phyloP scores from a whole-genome alignment of 2,797 vertebrate genomes.

The Manis javanica region DNA sequence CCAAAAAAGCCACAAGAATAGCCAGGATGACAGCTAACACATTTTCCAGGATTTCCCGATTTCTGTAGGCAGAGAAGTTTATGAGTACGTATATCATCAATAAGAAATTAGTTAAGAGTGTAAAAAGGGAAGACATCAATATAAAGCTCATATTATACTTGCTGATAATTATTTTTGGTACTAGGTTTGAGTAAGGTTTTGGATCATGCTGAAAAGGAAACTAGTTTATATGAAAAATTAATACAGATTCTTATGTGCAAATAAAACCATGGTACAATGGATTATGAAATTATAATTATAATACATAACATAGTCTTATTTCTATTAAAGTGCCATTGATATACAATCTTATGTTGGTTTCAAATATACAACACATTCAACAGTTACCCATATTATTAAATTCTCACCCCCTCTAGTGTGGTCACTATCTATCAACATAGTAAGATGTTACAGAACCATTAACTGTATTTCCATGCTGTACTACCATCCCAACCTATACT shows the following conservation, averaged over 20 bases:
- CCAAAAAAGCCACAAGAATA: slow-evolving; percentile 97
- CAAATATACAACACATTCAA: too few species aligned
- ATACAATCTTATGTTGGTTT: too few species aligned
- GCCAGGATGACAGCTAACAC: slow-evolving; percentile 95
- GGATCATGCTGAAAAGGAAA: slow-evolving; percentile 31
- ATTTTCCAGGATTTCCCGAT: slow-evolving; percentile 98
- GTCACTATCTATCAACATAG: too few species aligned
- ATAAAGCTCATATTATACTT: background rate
- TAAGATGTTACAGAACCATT: too few species aligned
- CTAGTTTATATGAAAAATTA: background rate
- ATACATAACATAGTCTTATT: background rate
- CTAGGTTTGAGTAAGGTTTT: slow-evolving; percentile 27
- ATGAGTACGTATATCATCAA: background rate
- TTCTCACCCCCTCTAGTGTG: too few species aligned
- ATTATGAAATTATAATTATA: background rate
- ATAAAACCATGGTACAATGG: background rate
- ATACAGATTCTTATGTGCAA: slow-evolving; percentile 42
- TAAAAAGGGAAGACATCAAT: background rate
- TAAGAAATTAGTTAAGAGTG: slow-evolving; percentile 44
- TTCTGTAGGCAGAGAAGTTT: slow-evolving; percentile 87
- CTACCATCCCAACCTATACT: too few species aligned
- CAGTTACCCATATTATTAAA: too few species aligned
- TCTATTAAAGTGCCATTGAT: too few species aligned
- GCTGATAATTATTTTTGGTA: background rate
- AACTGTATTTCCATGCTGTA: too few species aligned